Conservation (phyloP, 2,888 invertebrate species). For the Gastrophysa polygoni region DNA sequence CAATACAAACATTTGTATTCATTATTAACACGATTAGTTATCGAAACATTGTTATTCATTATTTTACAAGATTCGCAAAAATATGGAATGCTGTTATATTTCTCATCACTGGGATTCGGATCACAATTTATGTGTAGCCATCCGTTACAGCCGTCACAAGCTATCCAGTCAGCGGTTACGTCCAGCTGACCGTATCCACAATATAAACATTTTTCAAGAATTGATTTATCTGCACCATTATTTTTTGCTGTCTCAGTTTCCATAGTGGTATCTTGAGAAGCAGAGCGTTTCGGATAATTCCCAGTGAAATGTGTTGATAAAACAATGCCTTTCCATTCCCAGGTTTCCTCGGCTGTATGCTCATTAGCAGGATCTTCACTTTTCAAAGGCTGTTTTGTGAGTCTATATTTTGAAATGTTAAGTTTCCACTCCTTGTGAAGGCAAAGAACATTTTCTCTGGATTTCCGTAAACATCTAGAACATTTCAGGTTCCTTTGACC, state of each 20-base stretch:
- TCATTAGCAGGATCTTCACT: neutral
- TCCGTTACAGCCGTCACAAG: neutral
- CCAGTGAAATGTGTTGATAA: slow-evolving; percentile 1
- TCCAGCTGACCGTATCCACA: neutral
- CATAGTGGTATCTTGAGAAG: neutral
- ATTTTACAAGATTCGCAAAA: neutral
- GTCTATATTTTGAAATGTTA: neutral
- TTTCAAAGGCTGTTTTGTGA: neutral
- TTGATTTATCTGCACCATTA: too few species aligned
- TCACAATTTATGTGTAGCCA: neutral
- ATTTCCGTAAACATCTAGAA: neutral
- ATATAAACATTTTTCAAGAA: neutral
- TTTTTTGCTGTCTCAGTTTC: neutral
- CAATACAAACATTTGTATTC: neutral
- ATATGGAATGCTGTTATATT: neutral
- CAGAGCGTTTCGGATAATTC: neutral
- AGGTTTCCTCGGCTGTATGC: neutral
- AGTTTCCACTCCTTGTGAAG: neutral
- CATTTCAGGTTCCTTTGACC: slow-evolving; percentile 2
- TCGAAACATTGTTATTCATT: too few species aligned
- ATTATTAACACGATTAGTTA: too few species aligned
- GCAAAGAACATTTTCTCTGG: neutral
- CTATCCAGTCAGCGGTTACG: neutral
- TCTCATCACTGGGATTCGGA: neutral
- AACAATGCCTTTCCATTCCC: neutral